Conservation (phyloP, 2,797 vertebrate genomes). For the Tangara arthus region DNA sequence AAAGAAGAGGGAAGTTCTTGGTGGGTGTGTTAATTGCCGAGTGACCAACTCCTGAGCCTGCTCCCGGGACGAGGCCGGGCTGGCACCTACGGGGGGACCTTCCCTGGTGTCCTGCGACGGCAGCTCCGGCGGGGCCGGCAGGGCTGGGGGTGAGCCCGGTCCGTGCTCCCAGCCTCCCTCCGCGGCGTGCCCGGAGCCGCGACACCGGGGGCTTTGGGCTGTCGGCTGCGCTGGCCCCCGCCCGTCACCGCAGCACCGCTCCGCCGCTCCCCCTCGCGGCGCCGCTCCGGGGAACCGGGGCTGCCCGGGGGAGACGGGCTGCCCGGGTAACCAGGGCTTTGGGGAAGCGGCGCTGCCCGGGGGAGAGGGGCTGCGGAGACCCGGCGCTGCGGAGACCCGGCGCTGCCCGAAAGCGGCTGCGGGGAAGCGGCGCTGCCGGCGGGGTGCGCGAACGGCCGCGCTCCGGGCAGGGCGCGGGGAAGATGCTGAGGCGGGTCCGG, state of each 20-base stretch:
- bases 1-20: background rate
- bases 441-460: background rate
- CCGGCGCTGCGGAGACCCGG: too few species aligned
- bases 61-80: background rate
- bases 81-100: fast-evolving
- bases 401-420: too few species aligned
- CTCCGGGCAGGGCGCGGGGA: background rate
- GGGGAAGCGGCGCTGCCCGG: too few species aligned
- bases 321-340: too few species aligned
- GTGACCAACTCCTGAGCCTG: fast-evolving
- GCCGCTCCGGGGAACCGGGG: background rate
- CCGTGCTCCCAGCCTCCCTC: fast-evolving
- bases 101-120: background rate
- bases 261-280: background rate
- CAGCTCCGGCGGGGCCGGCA: background rate
- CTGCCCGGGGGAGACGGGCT: background rate
- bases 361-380: too few species aligned
- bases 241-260: background rate
- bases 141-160: background rate
- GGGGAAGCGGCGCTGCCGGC: background rate
- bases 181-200: too few species aligned
- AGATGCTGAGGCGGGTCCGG: background rate
- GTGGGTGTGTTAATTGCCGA: background rate
- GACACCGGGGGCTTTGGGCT: background rate
- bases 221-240: background rate